phyloP scores from a whole-genome alignment of 2,113 vertebrate species.

The Lepus timidus region DNA sequence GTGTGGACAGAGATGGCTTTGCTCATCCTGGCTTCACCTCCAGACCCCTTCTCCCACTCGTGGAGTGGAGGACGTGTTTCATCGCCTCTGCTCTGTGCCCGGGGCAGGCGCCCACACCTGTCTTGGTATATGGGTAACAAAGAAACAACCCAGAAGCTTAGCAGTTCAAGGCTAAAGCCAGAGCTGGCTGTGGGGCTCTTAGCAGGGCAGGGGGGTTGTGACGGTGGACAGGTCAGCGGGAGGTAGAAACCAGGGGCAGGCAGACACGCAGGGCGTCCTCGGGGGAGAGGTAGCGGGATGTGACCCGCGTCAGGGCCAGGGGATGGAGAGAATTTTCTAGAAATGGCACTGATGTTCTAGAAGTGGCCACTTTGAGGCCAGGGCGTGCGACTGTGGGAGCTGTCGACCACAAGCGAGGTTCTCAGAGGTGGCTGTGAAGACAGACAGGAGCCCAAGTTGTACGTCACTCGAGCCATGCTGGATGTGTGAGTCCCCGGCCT shows the following conservation, averaged over 20 bases:
- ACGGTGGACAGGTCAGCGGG: accelerated
- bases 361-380: not conserved
- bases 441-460: not conserved
- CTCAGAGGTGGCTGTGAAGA: not conserved
- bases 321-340: not conserved
- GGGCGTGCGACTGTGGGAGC: no score
- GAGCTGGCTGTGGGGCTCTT: not conserved
- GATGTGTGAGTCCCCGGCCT: accelerated
- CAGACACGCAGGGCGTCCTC: accelerated
- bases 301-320: accelerated
- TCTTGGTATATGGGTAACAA: not conserved
- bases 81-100: no score
- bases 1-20: not conserved
- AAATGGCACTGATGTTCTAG: not conserved
- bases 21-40: accelerated
- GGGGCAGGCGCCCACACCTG: not conserved
- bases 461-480: accelerated
- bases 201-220: accelerated
- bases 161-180: accelerated
- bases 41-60: not conserved
- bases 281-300: not conserved
- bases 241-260: no score
- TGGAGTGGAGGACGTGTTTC: not conserved
- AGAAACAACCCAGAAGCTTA: accelerated
- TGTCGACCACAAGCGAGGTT: not conserved